Base-by-base conservation (phyloP, 2,113 vertebrate species). In the Callipepla squamata region DNA sequence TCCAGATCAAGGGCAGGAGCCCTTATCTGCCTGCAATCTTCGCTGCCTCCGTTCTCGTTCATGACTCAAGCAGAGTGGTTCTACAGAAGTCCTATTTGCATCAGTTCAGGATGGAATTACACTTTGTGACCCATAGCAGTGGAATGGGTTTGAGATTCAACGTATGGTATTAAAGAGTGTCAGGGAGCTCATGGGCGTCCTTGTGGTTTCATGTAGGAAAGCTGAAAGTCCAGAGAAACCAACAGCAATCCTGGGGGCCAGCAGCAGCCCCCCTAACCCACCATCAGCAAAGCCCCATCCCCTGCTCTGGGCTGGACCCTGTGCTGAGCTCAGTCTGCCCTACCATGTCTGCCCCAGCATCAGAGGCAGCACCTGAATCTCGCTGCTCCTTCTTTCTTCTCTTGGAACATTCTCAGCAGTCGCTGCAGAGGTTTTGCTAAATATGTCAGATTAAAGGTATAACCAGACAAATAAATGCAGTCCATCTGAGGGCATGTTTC, bases 381-480 rank as follows among this genome's bases (percentile, higher is more conserved):
- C 13, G n/a, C 55, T 79, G 74, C 80, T 92, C 85, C 68, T 89
- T 1, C 85, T 88, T 78, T 50, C 81, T 80, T 36, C 78, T 72
- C 70, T 70, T 93, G 90, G 92, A 92, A 62, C 44, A 0, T 7
- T 75, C 82, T 75, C 50, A 65, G 93, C 84, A 67, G 85, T 50
- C 45, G 5, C 80, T 78, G 82, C 73, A 25, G 94, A 92, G 93
- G 20, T 80, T 96, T 95, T 78, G 32, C 94, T 93, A 95, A 96
- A 96, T 95, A 95, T 93, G 96, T 96, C 96, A 96, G 88, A 95
- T 93, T 94, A 92, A 96, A 96, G 66, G 65, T 91, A 88, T 47
- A 55, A 80, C 76, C 87, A 92, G 91, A 83, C 40, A 34, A 72
- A 80, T 96, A 61, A 85, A 83, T 94, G 94, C 94, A 96, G 95